Conservation (phyloP, 2,888 invertebrate genomes). For the Incurvaria masculella region DNA sequence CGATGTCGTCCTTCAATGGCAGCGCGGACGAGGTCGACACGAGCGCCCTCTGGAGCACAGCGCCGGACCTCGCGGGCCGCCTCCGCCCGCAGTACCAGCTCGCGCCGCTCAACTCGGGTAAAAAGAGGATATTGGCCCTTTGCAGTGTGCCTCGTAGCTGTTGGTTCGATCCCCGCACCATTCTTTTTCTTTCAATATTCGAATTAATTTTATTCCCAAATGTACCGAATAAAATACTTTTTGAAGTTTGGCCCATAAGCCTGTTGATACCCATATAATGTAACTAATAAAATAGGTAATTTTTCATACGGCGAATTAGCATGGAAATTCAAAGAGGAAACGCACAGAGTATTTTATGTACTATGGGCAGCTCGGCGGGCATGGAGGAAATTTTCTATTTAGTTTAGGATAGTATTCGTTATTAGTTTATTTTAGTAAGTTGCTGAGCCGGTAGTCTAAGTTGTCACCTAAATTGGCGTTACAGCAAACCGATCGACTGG, state of each 20-base stretch:
- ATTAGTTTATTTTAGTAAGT: too few relatives aligned
- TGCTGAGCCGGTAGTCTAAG: too few relatives aligned
- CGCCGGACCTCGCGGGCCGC: conserved; percentile 45
- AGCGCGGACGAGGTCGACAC: conserved; percentile 32
- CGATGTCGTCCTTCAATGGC: conserved; percentile 12
- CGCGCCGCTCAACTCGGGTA: conserved; percentile 46
- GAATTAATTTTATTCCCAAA: too few relatives aligned
- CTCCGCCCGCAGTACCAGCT: conserved; percentile 55
- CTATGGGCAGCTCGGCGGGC: too few relatives aligned
- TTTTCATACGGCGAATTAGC: too few relatives aligned
- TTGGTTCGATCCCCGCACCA: conserved; percentile 10
- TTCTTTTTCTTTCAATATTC: conserved; percentile 11
- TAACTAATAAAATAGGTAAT: conserved; percentile 9
- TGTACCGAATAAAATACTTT: too few relatives aligned
- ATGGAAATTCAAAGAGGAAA: too few relatives aligned
- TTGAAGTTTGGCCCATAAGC: conserved; percentile 11
- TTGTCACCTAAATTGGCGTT: too few relatives aligned
- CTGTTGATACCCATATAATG: conserved; percentile 12
- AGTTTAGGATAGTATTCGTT: too few relatives aligned
- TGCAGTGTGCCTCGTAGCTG: not conserved
- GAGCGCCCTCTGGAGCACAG: conserved; percentile 45
- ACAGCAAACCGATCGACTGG: too few relatives aligned
- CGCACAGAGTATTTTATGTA: too few relatives aligned
- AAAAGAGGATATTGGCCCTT: conserved; percentile 11
- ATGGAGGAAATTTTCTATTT: too few relatives aligned